Conservation (phyloP, 2,888 invertebrate species). For the Tortrix viridana region DNA sequence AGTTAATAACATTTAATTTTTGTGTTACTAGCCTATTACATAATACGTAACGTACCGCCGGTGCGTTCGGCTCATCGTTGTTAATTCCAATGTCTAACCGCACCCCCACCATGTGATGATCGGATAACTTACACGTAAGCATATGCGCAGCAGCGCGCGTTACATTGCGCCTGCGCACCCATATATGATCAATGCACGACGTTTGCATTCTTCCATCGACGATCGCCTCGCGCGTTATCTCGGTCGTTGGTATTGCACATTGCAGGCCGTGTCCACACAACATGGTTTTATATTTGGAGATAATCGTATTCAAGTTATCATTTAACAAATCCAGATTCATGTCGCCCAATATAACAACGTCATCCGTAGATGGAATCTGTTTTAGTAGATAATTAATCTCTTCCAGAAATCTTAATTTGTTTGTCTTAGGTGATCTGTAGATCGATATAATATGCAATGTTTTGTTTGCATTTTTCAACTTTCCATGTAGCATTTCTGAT, state of each 20-base stretch:
- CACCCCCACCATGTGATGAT: background rate
- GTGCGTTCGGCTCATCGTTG: no score
- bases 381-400: background rate
- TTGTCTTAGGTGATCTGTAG: background rate
- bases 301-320: background rate
- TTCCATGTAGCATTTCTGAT: conserved; percentile 4
- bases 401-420: background rate
- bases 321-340: conserved; percentile 4
- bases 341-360: background rate
- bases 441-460: background rate
- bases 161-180: conserved; percentile 15
- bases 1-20: no score
- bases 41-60: no score
- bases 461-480: background rate
- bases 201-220: conserved; percentile 8
- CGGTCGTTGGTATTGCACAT: conserved; percentile 7
- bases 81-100: no score
- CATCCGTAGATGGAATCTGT: background rate
- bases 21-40: no score
- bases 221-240: conserved; percentile 20
- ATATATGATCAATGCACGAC: conserved; percentile 37
- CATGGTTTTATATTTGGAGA: conserved; percentile 4
- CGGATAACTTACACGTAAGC: background rate
- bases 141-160: background rate
- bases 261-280: conserved; percentile 10